Evolutionary conservation across 2,888 invertebrate genomes (phyloP), one percentile per base, ranked within the genome.

Genomic region (Lucinisca nassula): DNA sequence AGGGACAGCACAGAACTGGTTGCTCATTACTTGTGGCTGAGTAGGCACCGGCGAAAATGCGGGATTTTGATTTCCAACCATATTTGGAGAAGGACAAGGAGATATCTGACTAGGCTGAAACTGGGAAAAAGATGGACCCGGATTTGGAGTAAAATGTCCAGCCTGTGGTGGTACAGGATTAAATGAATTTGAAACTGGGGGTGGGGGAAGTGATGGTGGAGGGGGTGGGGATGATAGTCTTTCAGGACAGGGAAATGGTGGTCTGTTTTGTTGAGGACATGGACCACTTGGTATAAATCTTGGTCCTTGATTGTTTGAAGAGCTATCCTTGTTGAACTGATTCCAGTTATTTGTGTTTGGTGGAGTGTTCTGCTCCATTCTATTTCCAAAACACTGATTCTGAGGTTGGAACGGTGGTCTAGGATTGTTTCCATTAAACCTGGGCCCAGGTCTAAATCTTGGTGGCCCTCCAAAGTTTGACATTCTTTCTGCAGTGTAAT

Each of bases 381-480:
- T 61, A 30, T 61, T 61, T 27, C 61, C 61, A 61, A 61, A 61
- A 61, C n/a, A n/a, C 6, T 10, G 61, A 30, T 30, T 61, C 2
- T 24, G n/a, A n/a, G n/a, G 17, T 61, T 61, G 61, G 4, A 30
- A 30, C 27, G 17, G 61, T 61, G 61, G 27, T 45, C 45, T 55
- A 6, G 67, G 35, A 1, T 17, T 35, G 3, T 32, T 14, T 12
- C 35, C 35, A 67, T 35, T 35, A 8, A 32, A 35, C 35, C 17
- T 32, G 4, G 67, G 67, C 21, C 67, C 67, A n/a, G 67, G 35
- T 35, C 67, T 67, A 40, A 85, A 85, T 12, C 73, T 72, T 35
- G 88, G 88, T 10, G 88, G 88, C 38, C 88, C 88, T 10, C 88
- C 88, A 85, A 88, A 88, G n/a, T 55, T 79, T 32, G 73, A 58